Evolutionary conservation across 1,140 invertebrate species (phyloP).

Genomic region (Drosophila saltans): DNA sequence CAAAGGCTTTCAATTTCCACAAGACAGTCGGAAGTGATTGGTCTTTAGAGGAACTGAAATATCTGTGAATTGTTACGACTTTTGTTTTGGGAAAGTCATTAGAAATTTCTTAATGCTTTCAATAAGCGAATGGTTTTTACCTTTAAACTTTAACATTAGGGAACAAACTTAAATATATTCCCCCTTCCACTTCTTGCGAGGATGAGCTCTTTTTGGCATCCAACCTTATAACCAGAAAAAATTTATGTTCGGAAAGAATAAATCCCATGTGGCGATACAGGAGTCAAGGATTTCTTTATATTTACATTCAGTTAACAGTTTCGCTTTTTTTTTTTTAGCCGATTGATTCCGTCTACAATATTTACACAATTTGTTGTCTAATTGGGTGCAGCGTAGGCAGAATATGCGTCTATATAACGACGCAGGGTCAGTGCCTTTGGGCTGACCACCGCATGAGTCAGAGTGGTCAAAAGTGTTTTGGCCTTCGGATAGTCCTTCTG

Average conservation of each 20-base stretch:
- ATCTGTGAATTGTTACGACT: no score
- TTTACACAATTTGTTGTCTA: conserved; percentile 75
- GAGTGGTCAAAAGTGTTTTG: conserved; percentile 86
- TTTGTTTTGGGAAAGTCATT: no score
- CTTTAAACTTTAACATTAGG: no score
- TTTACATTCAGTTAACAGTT: conserved; percentile 55
- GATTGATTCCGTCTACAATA: conserved; percentile 59
- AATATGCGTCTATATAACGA: conserved; percentile 87
- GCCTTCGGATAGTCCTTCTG: conserved; percentile 91
- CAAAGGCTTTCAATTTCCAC: no score
- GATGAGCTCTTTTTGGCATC: no score
- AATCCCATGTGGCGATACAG: background rate
- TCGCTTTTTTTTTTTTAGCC: conserved; percentile 17
- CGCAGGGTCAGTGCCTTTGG: conserved; percentile 86
- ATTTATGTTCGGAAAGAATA: background rate
- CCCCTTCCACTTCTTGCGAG: no score
- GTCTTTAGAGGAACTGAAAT: no score
- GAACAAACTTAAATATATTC: no score
- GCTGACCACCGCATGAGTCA: conserved; percentile 86
- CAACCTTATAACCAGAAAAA: no score
- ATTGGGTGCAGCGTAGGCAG: conserved; percentile 29
- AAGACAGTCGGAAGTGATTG: no score
- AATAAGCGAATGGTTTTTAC: no score
- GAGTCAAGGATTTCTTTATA: conserved; percentile 62
- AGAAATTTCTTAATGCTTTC: no score